Conservation (phyloP, 2,888 invertebrate species). For the Anticlea derivata region DNA sequence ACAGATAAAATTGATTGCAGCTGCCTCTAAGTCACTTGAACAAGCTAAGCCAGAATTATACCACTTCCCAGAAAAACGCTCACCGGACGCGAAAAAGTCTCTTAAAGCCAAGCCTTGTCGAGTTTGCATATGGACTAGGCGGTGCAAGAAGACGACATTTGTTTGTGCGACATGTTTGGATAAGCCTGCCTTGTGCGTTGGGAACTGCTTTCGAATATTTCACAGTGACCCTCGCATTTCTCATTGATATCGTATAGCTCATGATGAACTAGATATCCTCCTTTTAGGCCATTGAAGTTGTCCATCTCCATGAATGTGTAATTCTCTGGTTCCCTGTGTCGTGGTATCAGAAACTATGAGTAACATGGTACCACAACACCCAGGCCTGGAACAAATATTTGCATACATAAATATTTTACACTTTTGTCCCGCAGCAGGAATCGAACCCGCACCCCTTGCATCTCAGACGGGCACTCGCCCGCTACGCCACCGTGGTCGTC, state of each 20-base stretch:
- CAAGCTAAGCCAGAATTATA: not conserved
- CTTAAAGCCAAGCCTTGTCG: slow-evolving; percentile 3
- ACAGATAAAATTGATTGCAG: not conserved
- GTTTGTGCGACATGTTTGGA: slow-evolving; percentile 11
- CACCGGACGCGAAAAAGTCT: slow-evolving; percentile 1
- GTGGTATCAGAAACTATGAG: too few species aligned
- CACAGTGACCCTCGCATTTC: not conserved
- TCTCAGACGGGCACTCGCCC: too few species aligned
- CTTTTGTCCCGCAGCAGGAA: too few species aligned
- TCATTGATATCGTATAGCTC: not conserved
- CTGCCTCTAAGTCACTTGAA: not conserved
- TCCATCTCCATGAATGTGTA: too few species aligned
- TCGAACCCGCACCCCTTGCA: too few species aligned
- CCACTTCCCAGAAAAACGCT: slow-evolving; percentile 6
- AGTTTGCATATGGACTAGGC: slow-evolving; percentile 4
- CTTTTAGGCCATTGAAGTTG: too few species aligned
- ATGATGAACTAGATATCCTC: too few species aligned
- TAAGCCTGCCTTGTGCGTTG: slow-evolving; percentile 6
- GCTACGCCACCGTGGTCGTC: too few species aligned
- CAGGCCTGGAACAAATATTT: too few species aligned
- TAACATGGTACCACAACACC: too few species aligned
- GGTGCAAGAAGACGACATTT: slow-evolving; percentile 7
- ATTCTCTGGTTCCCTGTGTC: too few species aligned
- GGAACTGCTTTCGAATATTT: slow-evolving; percentile 1
- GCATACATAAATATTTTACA: too few species aligned